Conservation (phyloP, 2,113 vertebrate species). For the Perca fluviatilis region DNA sequence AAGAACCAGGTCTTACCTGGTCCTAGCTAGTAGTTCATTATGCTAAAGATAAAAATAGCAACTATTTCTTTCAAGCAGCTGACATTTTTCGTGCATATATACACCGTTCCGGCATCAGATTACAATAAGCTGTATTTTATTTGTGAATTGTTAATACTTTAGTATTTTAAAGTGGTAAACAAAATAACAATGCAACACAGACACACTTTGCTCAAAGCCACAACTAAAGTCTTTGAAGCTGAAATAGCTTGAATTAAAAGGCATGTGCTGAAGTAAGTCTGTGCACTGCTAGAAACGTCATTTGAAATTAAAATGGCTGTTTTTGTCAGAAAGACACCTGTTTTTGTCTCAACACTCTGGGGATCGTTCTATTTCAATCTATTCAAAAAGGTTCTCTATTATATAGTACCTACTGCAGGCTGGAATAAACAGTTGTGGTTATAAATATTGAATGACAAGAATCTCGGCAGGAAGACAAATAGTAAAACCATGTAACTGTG, state of each 20-base stretch:
- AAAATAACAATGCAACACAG: not conserved
- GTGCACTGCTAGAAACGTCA: not conserved
- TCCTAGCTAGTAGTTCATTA: too few species aligned
- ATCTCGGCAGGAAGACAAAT: constrained; percentile 25
- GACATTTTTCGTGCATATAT: not conserved
- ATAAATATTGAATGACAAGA: constrained; percentile 59
- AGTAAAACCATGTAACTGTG: constrained; percentile 29
- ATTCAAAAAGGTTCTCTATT: constrained; percentile 33
- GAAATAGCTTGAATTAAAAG: constrained; percentile 26
- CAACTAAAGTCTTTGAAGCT: constrained; percentile 24
- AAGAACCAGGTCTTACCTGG: too few species aligned
- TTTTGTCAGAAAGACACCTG: not conserved
- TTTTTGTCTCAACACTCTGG: constrained; percentile 6
- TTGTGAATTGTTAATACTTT: not conserved
- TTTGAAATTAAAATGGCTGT: constrained; percentile 41
- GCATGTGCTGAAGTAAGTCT: not conserved
- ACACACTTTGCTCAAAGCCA: constrained; percentile 26
- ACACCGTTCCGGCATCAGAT: not conserved
- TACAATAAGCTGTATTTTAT: not conserved
- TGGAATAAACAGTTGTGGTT: constrained; percentile 44
- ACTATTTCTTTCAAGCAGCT: too few species aligned
- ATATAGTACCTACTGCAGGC: constrained; percentile 8
- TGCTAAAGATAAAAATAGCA: too few species aligned
- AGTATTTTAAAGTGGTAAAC: not conserved
- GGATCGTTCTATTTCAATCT: constrained; percentile 14